A percentile compares a stretch with the other conserved stretches of the same genome.
phyloP scores from a whole-genome alignment of 2,797 vertebrate genomes.

The Tiaroga cobitis region DNA sequence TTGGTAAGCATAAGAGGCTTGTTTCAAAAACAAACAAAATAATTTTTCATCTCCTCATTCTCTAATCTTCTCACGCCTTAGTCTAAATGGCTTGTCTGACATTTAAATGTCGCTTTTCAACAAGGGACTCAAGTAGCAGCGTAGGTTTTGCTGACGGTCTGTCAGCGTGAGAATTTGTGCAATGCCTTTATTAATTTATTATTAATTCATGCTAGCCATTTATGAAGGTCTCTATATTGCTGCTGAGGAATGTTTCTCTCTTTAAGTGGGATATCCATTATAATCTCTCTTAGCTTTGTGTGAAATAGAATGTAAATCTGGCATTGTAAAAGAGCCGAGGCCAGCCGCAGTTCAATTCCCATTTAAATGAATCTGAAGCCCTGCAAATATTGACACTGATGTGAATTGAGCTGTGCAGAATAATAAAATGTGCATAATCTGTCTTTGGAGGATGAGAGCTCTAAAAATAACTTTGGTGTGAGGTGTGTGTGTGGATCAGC shows the following conservation, averaged over 20 bases:
- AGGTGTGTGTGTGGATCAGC: constrained; percentile 7
- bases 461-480: constrained; percentile 38
- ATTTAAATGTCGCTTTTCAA: constrained; percentile 53
- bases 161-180: not conserved
- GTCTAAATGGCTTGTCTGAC: constrained; percentile 30
- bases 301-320: constrained; percentile 16
- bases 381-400: constrained; percentile 13
- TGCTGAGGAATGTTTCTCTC: not conserved
- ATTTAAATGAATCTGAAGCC: constrained; percentile 11
- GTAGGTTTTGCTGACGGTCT: constrained; percentile 10
- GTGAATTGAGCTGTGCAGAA: constrained; percentile 15
- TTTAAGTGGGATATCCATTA: constrained; percentile 25
- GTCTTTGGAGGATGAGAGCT: constrained; percentile 22
- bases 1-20: not conserved
- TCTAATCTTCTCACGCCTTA: constrained; percentile 29
- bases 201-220: constrained; percentile 46
- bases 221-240: constrained; percentile 13
- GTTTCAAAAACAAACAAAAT: not conserved
- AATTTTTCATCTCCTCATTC: not conserved
- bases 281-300: constrained; percentile 20
- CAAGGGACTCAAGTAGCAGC: constrained; percentile 26
- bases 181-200: constrained; percentile 30
- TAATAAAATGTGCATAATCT: constrained; percentile 38
- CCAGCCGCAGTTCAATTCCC: not conserved
- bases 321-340: not conserved